Percentiles rank a stretch among this genome's conserved stretches.
phyloP scores from a whole-genome alignment of 2,797 vertebrate species.

The Alcedo quadribrachys region DNA sequence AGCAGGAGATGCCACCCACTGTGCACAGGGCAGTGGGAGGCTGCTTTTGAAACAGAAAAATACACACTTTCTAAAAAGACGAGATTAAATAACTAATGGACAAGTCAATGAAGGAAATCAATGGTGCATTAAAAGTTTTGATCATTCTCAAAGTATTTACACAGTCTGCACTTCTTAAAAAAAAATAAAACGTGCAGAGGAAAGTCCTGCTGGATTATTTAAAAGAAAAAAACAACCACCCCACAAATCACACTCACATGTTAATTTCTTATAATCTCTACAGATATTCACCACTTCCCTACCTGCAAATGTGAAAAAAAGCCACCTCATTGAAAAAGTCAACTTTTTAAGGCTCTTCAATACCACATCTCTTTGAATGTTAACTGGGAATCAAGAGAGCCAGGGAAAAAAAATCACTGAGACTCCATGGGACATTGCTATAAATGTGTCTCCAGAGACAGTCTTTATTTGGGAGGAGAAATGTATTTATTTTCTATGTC shows the following conservation, averaged over 20 bases:
- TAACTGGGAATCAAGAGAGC: neutral
- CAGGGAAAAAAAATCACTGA: neutral
- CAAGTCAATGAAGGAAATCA: constrained; percentile 43
- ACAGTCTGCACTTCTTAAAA: neutral
- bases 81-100: constrained; percentile 12
- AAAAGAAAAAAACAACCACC: neutral
- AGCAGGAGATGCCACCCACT: neutral
- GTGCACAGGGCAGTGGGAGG: neutral
- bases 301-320: neutral
- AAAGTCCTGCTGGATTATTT: neutral
- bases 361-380: neutral
- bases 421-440: neutral
- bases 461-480: neutral
- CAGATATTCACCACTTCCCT: neutral
- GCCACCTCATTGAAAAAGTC: neutral
- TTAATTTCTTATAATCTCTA: neutral
- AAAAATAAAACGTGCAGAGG: neutral
- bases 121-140: constrained; percentile 13
- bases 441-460: neutral
- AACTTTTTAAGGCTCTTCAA: neutral
- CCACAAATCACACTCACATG: neutral
- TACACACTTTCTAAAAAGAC: neutral
- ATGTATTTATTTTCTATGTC: neutral
- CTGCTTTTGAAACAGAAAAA: constrained; percentile 38
- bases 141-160: neutral